Conservation (phyloP, 2,888 invertebrate genomes). For the Acleris holmiana region DNA sequence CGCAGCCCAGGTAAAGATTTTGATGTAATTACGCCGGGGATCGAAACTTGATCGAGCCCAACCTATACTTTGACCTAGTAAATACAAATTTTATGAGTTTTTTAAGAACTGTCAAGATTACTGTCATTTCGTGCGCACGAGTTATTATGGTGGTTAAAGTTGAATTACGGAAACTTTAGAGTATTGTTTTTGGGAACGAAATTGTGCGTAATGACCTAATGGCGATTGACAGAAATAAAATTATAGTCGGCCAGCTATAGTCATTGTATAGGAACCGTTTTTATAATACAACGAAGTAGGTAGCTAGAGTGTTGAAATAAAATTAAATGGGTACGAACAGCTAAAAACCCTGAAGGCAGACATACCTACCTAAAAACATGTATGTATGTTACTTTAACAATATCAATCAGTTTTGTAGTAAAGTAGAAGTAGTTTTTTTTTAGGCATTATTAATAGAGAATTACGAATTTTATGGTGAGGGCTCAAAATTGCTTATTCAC, state of each 20-base stretch:
- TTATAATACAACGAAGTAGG: background rate
- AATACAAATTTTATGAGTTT: constrained; percentile 57
- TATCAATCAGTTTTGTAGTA: too few relatives aligned
- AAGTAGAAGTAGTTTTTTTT: too few relatives aligned
- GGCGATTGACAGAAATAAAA: constrained; percentile 1
- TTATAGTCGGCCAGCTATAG: too few relatives aligned
- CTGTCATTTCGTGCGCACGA: constrained; percentile 51
- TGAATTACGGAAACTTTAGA: constrained; percentile 33
- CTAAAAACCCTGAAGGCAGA: too few relatives aligned
- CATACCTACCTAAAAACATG: too few relatives aligned
- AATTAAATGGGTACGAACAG: too few relatives aligned
- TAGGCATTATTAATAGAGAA: too few relatives aligned
- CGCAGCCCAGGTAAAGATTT: constrained; percentile 63
- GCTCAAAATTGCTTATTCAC: background rate
- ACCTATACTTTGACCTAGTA: constrained; percentile 73
- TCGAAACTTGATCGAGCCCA: constrained; percentile 53
- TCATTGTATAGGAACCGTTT: background rate
- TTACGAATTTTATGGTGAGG: too few relatives aligned
- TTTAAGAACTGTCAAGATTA: constrained; percentile 44
- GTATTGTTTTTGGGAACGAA: constrained; percentile 1
- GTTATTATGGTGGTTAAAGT: constrained; percentile 47
- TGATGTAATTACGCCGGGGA: constrained; percentile 65
- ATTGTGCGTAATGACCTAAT: background rate
- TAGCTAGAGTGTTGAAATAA: background rate
- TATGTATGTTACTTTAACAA: too few relatives aligned